Base-by-base conservation (phyloP, 2,888 invertebrate species). In the Nephrocerus scutellatus region DNA sequence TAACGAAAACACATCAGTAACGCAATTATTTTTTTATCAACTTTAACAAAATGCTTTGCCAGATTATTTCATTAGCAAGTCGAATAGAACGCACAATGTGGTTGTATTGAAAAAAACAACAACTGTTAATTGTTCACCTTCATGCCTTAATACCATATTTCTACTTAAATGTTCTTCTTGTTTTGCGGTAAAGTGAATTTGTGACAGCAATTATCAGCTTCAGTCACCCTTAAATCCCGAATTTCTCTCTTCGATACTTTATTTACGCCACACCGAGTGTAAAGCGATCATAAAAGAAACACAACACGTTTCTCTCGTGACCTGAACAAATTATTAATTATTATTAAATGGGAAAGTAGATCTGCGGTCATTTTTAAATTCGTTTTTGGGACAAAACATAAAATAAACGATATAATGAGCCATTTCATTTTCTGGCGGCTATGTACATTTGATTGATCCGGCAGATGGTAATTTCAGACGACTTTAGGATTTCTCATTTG, bases 311-410 rank as follows among this genome's bases (percentile, higher is more conserved):
- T 35, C 37, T 54, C 51, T 60, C 63, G 62, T 62, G 62, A 60
- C 59, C 55, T 50, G 51, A 61, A 56, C 57, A 56, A 61, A 61
- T 61, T 61, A 62, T 57, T 59, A 60, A 62, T 58, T 61, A 62
- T 58, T 61, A 58, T 60, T 59, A 59, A 60, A 56, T 59, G 55
- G 52, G 48, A 52, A 53, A 62, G n/a, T n/a, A n/a, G n/a, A n/a
- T n/a, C n/a, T n/a, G n/a, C n/a, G n/a, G n/a, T n/a, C n/a, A n/a
- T n/a, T n/a, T 43, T 47, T 32, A 38, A 42, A 48, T 44, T 48
- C 46, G 43, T 49, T 48, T 51, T 49, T 43, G 48, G 49, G 42
- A 53, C 51, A 51, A 51, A 51, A 50, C 56, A 51, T 51, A 57
- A 60, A 61, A 61, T 59, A 60, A 61, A 59, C 56, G 59, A 54